Conservation (phyloP, 1,140 invertebrate genomes). For the Drosophila pallidifrons region DNA sequence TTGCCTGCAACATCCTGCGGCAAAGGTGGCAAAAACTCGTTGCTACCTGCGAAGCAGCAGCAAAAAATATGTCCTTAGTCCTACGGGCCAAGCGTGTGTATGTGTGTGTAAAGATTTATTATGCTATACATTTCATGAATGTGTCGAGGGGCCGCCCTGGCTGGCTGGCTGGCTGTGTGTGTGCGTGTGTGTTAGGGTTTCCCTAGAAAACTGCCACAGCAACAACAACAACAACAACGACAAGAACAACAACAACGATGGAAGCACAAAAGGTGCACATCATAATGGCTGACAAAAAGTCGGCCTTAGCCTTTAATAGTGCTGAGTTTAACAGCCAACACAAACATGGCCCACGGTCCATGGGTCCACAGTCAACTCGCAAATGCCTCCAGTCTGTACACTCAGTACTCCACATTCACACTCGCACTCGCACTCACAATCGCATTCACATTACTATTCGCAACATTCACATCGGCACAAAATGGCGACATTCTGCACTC, state of each 20-base stretch:
- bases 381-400: constrained; percentile 3
- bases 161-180: constrained; percentile 12
- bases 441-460: constrained; percentile 22
- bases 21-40: constrained; percentile 79
- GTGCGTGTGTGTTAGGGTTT: constrained; percentile 70
- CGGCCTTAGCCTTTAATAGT: constrained; percentile 82
- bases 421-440: background rate
- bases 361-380: constrained; percentile 8
- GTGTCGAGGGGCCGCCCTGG: constrained; percentile 49
- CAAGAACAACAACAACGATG: constrained; percentile 53
- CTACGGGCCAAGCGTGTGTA: background rate
- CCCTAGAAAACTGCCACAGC: constrained; percentile 75
- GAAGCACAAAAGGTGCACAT: constrained; percentile 74
- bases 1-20: constrained; percentile 72
- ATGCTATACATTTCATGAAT: constrained; percentile 83
- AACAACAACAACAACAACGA: constrained; percentile 30
- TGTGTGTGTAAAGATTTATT: constrained; percentile 79
- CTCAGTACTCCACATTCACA: constrained; percentile 26
- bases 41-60: constrained; percentile 66
- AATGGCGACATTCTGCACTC: constrained; percentile 75
- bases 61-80: constrained; percentile 64
- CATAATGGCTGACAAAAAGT: constrained; percentile 83
- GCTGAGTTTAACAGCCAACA: constrained; percentile 80
- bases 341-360: constrained; percentile 52
- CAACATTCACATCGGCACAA: constrained; percentile 53